Evolutionary conservation across 2,888 invertebrate genomes (phyloP), one percentile per base, ranked within the genome.

Genomic region (Amblyteles armatorius): DNA sequence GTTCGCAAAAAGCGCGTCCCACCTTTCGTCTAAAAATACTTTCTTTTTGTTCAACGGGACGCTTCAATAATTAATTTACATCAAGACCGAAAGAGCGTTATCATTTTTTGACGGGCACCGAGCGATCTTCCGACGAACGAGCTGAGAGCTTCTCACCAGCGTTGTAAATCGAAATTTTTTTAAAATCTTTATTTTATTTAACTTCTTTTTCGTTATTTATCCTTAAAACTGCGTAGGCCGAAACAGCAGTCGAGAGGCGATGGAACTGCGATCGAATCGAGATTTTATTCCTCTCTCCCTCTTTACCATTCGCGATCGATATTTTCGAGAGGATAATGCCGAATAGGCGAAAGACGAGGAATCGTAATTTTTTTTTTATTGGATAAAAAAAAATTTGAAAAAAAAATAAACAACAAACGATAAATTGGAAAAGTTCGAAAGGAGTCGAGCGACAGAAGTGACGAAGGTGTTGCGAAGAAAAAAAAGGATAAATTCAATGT

Each of bases 391-490:
- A 87, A 85, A 92, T 91, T 92, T 91, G 92, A 92, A 91, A 50
- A 92, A 92, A 90, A 50, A 52, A 36, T 88, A 92, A 92, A 91
- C 89, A 90, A 91, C 90, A 90, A 88, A 86, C 90, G 40, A 36
- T 36, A 63, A 77, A 65, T 29, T 71, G 22, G 63, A 4, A 13
- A 7, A 79, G 26, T 52, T 44, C 9, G 44, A n/a, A 19, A 44
- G 68, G 29, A 50, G 11, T 74, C 16, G 65, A 26, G 33, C 57
- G 74, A 55, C 9, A 50, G 76, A 65, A 74, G 48, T 74, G 22
- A 60, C 11, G n/a, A 74, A 76, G 77, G 76, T 67, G 48, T 60
- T 48, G 19, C n/a, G 52, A 73, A 80, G 71, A 36, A 26, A 29
- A 52, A 74, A 69, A 57, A 65, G 78, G 86, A 86, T 73, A 79